Evolutionary conservation across 2,797 vertebrate genomes (phyloP), one percentile per base, ranked within the genome.

Genomic region (Pseudotriccus pelzelni): DNA sequence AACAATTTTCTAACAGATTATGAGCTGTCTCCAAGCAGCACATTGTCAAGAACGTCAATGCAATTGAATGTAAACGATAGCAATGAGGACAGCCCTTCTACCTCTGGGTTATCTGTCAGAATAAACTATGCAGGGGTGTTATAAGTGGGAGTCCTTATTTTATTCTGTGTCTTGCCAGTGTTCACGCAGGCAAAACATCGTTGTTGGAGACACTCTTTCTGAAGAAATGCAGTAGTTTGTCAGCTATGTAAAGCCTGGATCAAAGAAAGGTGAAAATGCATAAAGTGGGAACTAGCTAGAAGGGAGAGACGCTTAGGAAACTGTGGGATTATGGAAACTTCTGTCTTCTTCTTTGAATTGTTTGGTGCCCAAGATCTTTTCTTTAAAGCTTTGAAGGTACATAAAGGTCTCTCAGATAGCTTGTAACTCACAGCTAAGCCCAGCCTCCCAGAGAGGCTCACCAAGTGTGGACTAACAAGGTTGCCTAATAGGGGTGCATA

Each of bases 11-110:
- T 52, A 91, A 49, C 59, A 67, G 87, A 90, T 94, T 89, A 90
- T 52, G 92, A 92, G 91, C 59, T 95, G 76, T 92, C 79, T 90
- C 24, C 76, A 69, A 91, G 72, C 64, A 91, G 87, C 70, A 63
- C 37, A 1, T 90, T 96, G 92, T 96, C 92, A 93, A 49, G 63
- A 52, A 73, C 0, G 32, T 96, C 89, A 95, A 0, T 63, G 82
- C 82, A 76, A 47, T 53, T 84, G 87, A 79, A 78, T 75, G 77
- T 52, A 86, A 88, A 53, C 37, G 20, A 55, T 84, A 63, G 85
- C 58, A 73, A 44, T 2, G 73, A 84, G 87, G 63, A 68, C 89
- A 94, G 84, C 84, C 78, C 84, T 93, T 93, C 66, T 78, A 55
- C 76, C 76, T 86, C 79, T 7, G 1, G 87, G 66, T 59, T 93